Conservation (phyloP, 2,888 invertebrate genomes). For the Onchidella celtica region DNA sequence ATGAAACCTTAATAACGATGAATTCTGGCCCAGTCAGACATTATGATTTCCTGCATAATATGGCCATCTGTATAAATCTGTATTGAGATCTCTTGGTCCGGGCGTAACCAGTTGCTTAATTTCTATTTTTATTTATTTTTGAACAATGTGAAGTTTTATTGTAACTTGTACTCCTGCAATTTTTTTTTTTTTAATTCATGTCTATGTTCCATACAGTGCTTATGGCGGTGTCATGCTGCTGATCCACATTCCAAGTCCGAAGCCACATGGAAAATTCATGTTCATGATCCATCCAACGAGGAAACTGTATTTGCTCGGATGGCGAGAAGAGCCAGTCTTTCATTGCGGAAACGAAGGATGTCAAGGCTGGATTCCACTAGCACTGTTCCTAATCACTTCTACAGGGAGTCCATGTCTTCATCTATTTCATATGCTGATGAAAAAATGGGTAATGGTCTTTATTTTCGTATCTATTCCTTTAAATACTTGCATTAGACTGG, state of each 20-base stretch:
- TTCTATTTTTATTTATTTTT: too few species aligned
- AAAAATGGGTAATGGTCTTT: constrained; percentile 48
- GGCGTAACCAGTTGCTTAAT: too few species aligned
- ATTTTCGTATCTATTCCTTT: too few species aligned
- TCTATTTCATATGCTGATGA: constrained; percentile 69
- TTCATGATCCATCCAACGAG: constrained; percentile 59
- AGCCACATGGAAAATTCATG: constrained; percentile 87
- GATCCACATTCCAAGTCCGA: constrained; percentile 87
- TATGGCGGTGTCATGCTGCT: constrained; percentile 90
- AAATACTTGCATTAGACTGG: too few species aligned
- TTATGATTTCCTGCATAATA: too few species aligned
- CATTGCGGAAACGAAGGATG: constrained; percentile 82
- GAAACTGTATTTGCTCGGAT: constrained; percentile 66
- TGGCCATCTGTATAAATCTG: too few species aligned
- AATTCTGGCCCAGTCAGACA: too few species aligned
- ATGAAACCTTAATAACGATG: too few species aligned
- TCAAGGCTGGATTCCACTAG: constrained; percentile 72
- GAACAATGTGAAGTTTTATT: too few species aligned
- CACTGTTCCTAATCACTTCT: constrained; percentile 51
- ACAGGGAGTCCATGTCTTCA: constrained; percentile 67
- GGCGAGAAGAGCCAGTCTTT: constrained; percentile 69
- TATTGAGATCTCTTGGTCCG: too few species aligned
- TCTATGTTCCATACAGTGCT: constrained; percentile 83
- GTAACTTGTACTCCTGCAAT: too few species aligned
- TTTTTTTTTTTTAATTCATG: too few species aligned